phyloP scores from a whole-genome alignment of 2,113 vertebrate genomes.

The Mesocricetus auratus region DNA sequence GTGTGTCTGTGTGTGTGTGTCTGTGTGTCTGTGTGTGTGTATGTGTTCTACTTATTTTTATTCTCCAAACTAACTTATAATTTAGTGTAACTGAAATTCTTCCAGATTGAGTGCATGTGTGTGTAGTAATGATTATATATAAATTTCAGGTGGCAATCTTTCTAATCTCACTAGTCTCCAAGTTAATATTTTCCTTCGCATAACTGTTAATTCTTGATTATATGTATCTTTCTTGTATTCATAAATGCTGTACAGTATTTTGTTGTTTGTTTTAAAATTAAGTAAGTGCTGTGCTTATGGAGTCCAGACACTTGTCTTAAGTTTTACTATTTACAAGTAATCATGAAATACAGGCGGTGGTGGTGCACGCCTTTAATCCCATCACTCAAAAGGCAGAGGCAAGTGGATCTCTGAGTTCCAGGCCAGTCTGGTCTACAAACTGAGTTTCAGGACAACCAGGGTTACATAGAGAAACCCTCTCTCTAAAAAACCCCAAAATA shows the following conservation, averaged over 20 bases:
- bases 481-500: neutral
- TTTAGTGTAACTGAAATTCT: neutral
- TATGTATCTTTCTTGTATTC: slow-evolving; percentile 15
- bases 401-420: neutral
- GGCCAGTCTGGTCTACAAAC: neutral
- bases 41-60: neutral
- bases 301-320: neutral
- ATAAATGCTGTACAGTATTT: slow-evolving; percentile 21
- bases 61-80: slow-evolving; percentile 23
- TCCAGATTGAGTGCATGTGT: neutral
- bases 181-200: slow-evolving; percentile 1
- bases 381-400: neutral
- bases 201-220: neutral
- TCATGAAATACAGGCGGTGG: neutral
- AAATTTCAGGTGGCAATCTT: slow-evolving; percentile 37
- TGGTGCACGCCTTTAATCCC: neutral
- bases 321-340: neutral
- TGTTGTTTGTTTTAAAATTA: slow-evolving; percentile 34
- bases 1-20: neutral
- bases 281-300: neutral
- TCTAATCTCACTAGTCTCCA: neutral
- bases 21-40: neutral
- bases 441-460: neutral
- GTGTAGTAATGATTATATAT: neutral
- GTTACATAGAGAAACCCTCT: neutral